Conservation (phyloP, 2,113 vertebrate genomes). For the Puma concolor region DNA sequence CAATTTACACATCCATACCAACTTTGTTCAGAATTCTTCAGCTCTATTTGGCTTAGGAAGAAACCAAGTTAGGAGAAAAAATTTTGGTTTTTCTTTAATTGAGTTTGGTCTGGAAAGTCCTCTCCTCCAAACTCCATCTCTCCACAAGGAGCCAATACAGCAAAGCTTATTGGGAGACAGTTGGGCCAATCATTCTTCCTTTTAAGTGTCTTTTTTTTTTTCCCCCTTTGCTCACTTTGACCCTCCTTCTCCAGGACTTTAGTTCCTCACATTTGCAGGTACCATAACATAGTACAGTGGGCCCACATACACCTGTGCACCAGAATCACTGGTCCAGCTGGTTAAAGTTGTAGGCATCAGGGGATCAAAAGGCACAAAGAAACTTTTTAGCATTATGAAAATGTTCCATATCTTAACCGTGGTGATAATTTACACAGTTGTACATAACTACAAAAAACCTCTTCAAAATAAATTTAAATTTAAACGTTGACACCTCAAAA, state of each 20-base stretch:
- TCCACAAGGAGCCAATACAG: background rate
- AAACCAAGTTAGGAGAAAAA: background rate
- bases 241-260: background rate
- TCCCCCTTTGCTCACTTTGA: background rate
- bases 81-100: background rate
- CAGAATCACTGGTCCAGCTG: background rate
- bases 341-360: background rate
- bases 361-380: background rate
- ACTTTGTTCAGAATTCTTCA: background rate
- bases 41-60: background rate
- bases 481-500: background rate
- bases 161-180: background rate
- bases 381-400: background rate
- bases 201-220: background rate
- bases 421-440: background rate
- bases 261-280: background rate
- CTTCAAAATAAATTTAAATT: background rate
- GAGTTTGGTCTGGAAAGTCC: constrained; percentile 8
- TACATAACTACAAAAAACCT: background rate
- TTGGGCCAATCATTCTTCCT: background rate
- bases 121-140: background rate
- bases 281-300: background rate
- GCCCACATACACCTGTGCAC: background rate
- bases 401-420: background rate
- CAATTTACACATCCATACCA: background rate